Evolutionary conservation across 1,140 invertebrate genomes (phyloP).

Genomic region (Pachypsylla venusta): DNA sequence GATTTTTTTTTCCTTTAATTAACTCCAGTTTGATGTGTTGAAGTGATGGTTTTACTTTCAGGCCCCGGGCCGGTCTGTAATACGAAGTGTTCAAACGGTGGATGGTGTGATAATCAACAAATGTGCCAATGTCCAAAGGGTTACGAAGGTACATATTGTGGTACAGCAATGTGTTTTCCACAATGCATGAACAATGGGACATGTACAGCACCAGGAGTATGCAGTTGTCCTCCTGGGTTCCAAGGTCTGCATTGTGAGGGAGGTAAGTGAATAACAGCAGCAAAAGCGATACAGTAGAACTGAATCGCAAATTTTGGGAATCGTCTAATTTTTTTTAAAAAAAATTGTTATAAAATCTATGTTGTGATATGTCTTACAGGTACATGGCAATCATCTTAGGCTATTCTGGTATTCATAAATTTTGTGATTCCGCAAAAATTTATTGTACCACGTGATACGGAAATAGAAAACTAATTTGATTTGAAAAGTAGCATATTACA

Average conservation of each 20-base stretch:
- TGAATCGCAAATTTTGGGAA: conserved; percentile 3
- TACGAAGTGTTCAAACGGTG: conserved; percentile 67
- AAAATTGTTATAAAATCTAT: too few species aligned
- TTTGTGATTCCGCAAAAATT: too few species aligned
- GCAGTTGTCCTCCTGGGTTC: conserved; percentile 71
- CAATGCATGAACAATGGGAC: conserved; percentile 84
- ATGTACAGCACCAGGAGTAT: conserved; percentile 72
- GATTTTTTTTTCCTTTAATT: too few species aligned
- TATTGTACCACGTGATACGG: too few species aligned
- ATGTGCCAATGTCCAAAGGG: conserved; percentile 76
- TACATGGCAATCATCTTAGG: too few species aligned
- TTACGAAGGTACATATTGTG: conserved; percentile 75
- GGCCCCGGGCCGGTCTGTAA: conserved; percentile 77
- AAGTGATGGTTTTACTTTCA: conserved; percentile 27
- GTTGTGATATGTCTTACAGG: too few species aligned
- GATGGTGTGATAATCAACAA: conserved; percentile 62
- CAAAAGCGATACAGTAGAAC: too few species aligned
- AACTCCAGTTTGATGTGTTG: too few species aligned
- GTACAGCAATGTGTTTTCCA: conserved; percentile 77
- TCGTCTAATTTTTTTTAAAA: too few species aligned
- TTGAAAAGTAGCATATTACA: too few species aligned
- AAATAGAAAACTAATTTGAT: too few species aligned
- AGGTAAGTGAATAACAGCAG: conserved; percentile 40
- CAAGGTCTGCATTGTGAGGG: conserved; percentile 85
- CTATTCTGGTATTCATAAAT: too few species aligned